phyloP scores from a whole-genome alignment of 2,113 vertebrate genomes.

The Sturnus vulgaris region DNA sequence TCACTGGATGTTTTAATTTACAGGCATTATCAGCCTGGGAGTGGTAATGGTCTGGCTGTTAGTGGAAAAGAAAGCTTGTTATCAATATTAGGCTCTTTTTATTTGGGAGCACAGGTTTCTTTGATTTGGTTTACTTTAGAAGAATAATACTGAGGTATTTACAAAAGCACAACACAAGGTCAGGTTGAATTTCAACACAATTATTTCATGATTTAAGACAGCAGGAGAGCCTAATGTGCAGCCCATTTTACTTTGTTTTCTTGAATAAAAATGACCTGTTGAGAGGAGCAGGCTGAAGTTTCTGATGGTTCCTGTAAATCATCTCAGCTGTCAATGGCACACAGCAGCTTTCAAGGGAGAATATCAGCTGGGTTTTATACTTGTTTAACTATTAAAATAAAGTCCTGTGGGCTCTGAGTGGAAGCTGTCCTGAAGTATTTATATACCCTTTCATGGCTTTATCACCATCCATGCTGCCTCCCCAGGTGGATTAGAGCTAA shows the following conservation, averaged over 20 bases:
- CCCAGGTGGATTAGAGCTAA: not conserved
- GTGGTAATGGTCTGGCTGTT: not conserved
- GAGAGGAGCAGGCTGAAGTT: not conserved
- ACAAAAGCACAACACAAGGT: not conserved
- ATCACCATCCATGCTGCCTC: not conserved
- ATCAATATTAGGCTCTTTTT: not conserved
- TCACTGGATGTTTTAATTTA: conserved; percentile 11
- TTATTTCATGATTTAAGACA: conserved; percentile 28
- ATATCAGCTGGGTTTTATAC: not conserved
- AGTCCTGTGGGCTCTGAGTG: not conserved
- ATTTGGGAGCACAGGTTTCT: not conserved
- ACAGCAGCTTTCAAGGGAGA: not conserved
- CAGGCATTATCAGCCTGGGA: not conserved
- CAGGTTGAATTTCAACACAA: not conserved
- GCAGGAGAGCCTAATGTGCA: conserved; percentile 3
- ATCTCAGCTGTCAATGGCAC: not conserved
- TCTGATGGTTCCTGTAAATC: conserved; percentile 33
- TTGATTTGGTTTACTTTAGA: conserved; percentile 1
- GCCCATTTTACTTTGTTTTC: not conserved
- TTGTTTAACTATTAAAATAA: not conserved
- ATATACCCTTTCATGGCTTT: not conserved
- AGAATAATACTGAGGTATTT: not conserved
- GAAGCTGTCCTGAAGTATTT: not conserved
- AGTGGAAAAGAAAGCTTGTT: not conserved
- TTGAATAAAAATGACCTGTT: conserved; percentile 20